Percentiles rank a stretch among this genome's conserved stretches.
Evolutionary conservation across 2,113 vertebrate genomes (phyloP).

Genomic region (Brachionichthys hirsutus): DNA sequence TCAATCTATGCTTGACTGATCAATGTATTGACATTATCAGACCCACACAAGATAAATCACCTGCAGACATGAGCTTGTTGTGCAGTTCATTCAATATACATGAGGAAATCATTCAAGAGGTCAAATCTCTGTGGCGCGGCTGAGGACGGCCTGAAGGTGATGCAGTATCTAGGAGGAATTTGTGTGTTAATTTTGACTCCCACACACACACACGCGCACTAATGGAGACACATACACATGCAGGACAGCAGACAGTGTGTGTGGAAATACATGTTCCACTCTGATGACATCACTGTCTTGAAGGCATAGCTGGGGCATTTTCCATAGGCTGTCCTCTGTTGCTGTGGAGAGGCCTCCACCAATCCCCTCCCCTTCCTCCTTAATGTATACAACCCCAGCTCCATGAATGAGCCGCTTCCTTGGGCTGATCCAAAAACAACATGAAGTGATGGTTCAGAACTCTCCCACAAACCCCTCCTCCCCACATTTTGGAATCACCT

Average conservation of each 20-base stretch:
- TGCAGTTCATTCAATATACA: slow-evolving; percentile 65
- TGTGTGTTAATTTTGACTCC: slow-evolving; percentile 20
- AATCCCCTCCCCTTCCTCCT: slow-evolving; percentile 67
- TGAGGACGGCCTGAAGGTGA: slow-evolving; percentile 70
- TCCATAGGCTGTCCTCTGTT: slow-evolving; percentile 80
- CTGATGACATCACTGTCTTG: slow-evolving; percentile 76
- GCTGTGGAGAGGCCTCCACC: slow-evolving; percentile 73
- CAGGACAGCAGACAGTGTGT: slow-evolving; percentile 42
- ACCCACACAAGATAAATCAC: slow-evolving; percentile 68
- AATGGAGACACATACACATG: slow-evolving; percentile 16
- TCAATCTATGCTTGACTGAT: slow-evolving; percentile 64
- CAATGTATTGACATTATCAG: slow-evolving; percentile 66
- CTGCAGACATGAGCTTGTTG: slow-evolving; percentile 62
- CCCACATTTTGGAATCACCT: slow-evolving; percentile 14
- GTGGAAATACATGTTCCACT: slow-evolving; percentile 60
- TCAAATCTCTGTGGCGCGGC: slow-evolving; percentile 43
- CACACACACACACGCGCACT: slow-evolving; percentile 18
- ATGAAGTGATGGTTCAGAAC: slow-evolving; percentile 53
- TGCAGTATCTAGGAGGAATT: slow-evolving; percentile 47
- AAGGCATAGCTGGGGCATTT: slow-evolving; percentile 62
- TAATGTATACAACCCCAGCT: slow-evolving; percentile 73
- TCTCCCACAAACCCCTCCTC: not conserved
- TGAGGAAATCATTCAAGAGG: slow-evolving; percentile 58
- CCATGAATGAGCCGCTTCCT: slow-evolving; percentile 69
- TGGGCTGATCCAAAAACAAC: slow-evolving; percentile 67